These are phyloP conservation scores for Macrophya alboannulata DNA, from an alignment of 2,888 invertebrate genomes.

Conservation along the genomic window DNA sequence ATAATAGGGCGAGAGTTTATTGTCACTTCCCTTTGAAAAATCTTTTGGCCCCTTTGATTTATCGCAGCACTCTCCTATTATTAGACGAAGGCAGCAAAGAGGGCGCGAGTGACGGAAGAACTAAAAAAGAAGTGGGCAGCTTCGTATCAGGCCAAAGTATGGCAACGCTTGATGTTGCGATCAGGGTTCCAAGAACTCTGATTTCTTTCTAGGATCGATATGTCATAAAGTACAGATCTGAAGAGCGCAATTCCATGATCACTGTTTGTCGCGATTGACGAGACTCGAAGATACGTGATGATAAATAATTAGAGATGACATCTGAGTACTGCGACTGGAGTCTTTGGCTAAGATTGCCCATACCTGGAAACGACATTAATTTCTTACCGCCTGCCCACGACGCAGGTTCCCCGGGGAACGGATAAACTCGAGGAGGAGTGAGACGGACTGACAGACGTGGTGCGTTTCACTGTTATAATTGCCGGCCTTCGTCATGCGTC, in stretches of 20 bases:
- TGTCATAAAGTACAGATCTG: constrained; percentile 51
- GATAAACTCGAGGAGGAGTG: background rate
- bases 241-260: constrained; percentile 29
- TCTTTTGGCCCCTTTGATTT: background rate
- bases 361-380: constrained; percentile 53
- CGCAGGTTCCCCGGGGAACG: constrained; percentile 44
- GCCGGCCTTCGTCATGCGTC: constrained; percentile 49
- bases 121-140: constrained; percentile 11
- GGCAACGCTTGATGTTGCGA: background rate
- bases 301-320: constrained; percentile 57
- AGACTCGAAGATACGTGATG: constrained; percentile 36
- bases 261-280: constrained; percentile 44
- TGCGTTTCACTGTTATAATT: constrained; percentile 56
- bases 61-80: background rate
- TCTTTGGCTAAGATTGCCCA: constrained; percentile 52
- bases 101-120: constrained; percentile 23
- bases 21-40: background rate
- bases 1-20: background rate
- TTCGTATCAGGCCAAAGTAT: background rate
- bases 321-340: constrained; percentile 17
- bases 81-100: background rate
- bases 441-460: constrained; percentile 23
- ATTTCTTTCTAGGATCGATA: constrained; percentile 51
- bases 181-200: constrained; percentile 18
- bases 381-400: constrained; percentile 54